Base-by-base conservation (phyloP, 2,797 vertebrate genomes). In the Galago senegalensis region DNA sequence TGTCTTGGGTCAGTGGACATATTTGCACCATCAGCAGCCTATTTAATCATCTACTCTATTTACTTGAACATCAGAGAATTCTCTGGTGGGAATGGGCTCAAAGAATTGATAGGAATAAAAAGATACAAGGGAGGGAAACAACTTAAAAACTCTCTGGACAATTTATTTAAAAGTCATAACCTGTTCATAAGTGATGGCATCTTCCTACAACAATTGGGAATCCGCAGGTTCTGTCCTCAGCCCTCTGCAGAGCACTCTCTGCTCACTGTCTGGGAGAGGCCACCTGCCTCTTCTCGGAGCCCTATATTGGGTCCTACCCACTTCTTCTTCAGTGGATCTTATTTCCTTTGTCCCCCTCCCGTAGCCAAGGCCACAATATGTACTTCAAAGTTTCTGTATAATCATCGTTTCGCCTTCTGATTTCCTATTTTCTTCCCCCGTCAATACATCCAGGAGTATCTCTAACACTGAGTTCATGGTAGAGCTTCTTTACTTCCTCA, bases 11-110 rank as follows among this genome's bases (percentile, higher is more conserved):
- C 90, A 83, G 58, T 70, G 40, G 85, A 94, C 77, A 92, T 77
- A 77, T 89, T 77, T 3, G 0, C 75, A 79, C 94, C 73, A 89
- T 69, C 91, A 73, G 58, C 20, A 92, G 43, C n/a, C 60, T 69
- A 34, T 94, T 93, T 88, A 95, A 92, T 96, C 82, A 94, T 93
- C 96, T 70, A 93, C 40, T 94, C 70, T 81, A 23, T 88, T 95
- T 69, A 61, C 18, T 37, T 82, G 84, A 77, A 61, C 81, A 43
- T 85, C 77, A 79, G 73, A 93, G 67, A 89, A 80, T 69, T 94
- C 46, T 91, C 75, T 84, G 31, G 46, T 61, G 27, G 27, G 23
- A 61, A 77, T 11, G 12, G 91, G 4, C 75, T 93, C 34, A 79
- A 79, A 61, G 72, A 61, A 76, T 29, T 85, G 8, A 65, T 89